Evolutionary conservation across 2,113 vertebrate species (phyloP), one percentile per base, ranked within the genome.

Genomic region (Pardalotus punctatus): DNA sequence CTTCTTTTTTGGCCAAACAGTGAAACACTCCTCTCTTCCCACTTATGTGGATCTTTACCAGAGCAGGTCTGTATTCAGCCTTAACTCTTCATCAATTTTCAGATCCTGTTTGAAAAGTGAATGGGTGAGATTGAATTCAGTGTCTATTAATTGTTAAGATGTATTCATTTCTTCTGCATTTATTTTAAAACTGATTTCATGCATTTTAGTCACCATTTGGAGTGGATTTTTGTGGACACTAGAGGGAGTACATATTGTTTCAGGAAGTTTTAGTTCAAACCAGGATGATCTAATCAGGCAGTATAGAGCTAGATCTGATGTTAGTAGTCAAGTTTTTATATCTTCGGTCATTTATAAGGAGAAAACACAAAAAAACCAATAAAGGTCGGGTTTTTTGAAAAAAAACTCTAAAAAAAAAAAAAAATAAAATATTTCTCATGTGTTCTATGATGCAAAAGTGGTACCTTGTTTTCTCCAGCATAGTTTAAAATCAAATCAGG

Each of bases 191-290:
- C 16, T 38, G 36, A 18, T 70, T 66, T 60, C 5, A 2, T 33
- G 31, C 33, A 6, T 31, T 66, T 65, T 16, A n/a, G 42, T 79
- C 8, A 16, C 54, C 43, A 21, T 88, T 77, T 53, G 36, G 90
- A 91, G 36, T 67, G 88, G 82, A 62, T 80, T 92, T 86, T 77
- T 92, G 22, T 88, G 94, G 65, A 88, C 93, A 54, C 96, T 96
- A 97, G 96, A 96, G 94, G 96, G 93, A 96, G 96, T 67, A 78
- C 92, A 78, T 65, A 96, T 81, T 88, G 92, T 86, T 96, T 82
- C 65, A 87, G 60, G 90, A 67, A 78, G 40, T 60, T 60, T 80
- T 47, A 78, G 50, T 86, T 88, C 73, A 43, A 84, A 71, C 28
- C 28, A 67, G 50, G 12, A 40, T 88, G 69, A 64, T 86, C 64